These are phyloP conservation scores for Phoxinus dragarum DNA, from an alignment of 2,797 vertebrate species.

Conservation along the genomic window DNA sequence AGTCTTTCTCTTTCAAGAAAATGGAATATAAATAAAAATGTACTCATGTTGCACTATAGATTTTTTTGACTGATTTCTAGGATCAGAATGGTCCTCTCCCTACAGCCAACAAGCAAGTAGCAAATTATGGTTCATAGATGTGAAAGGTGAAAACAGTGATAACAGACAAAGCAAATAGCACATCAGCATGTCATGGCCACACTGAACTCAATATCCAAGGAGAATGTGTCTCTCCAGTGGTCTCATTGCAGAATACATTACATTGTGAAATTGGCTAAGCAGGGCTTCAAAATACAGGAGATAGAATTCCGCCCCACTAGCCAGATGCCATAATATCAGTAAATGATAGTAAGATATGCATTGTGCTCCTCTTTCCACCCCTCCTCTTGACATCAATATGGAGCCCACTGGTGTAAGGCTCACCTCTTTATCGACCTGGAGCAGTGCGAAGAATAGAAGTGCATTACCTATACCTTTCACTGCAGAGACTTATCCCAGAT, in stretches of 20 bases:
- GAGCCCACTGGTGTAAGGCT: constrained; percentile 47
- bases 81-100: neutral
- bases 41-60: neutral
- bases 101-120: neutral
- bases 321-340: constrained; percentile 52
- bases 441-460: constrained; percentile 60
- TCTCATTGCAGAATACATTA: constrained; percentile 51
- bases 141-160: constrained; percentile 17
- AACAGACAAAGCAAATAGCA: constrained; percentile 10
- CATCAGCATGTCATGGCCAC: constrained; percentile 8
- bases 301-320: constrained; percentile 47
- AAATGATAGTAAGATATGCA: constrained; percentile 56
- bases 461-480: constrained; percentile 59
- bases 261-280: constrained; percentile 46
- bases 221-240: constrained; percentile 43
- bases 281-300: constrained; percentile 43
- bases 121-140: neutral
- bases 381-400: constrained; percentile 54
- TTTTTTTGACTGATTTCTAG: neutral
- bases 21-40: neutral
- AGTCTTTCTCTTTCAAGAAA: neutral
- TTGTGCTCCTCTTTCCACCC: constrained; percentile 40
- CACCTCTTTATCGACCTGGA: constrained; percentile 59
- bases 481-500: constrained; percentile 66
- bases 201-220: constrained; percentile 46